These are phyloP conservation scores for Celastrina argiolus DNA, from an alignment of 2,888 invertebrate species.

Conservation along the genomic window DNA sequence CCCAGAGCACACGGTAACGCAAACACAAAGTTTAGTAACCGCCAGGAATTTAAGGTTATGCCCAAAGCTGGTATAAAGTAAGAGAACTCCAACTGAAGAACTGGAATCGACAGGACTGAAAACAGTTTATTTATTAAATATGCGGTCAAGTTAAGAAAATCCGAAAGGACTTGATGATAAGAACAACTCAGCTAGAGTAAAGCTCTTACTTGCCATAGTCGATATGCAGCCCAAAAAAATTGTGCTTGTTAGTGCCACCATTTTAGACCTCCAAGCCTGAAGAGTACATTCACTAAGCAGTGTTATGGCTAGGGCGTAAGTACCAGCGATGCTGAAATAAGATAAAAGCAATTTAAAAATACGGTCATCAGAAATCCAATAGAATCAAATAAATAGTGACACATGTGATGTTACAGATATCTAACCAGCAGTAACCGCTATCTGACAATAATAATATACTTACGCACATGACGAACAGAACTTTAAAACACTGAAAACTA, in stretches of 20 bases:
- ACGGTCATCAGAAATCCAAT: no score
- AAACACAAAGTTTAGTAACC: slow-evolving; percentile 81
- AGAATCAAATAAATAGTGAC: no score
- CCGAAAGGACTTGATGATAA: neutral
- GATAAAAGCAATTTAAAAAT: no score
- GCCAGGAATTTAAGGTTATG: slow-evolving; percentile 84
- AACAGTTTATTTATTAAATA: neutral
- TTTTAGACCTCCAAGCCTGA: slow-evolving; percentile 39
- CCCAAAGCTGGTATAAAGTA: slow-evolving; percentile 60
- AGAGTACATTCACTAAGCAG: slow-evolving; percentile 60
- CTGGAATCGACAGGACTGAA: slow-evolving; percentile 80
- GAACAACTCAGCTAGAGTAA: neutral
- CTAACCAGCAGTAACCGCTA: no score
- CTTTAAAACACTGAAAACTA: slow-evolving; percentile 76
- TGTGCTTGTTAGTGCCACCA: slow-evolving; percentile 50
- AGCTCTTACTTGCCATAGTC: slow-evolving; percentile 54
- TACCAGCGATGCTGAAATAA: slow-evolving; percentile 52
- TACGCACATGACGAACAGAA: slow-evolving; percentile 81
- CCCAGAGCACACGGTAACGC: slow-evolving; percentile 80
- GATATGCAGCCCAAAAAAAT: slow-evolving; percentile 48
- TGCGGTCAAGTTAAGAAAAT: neutral
- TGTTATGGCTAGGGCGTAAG: slow-evolving; percentile 51
- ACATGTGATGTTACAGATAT: no score
- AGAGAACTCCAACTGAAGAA: slow-evolving; percentile 78
- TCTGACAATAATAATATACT: slow-evolving; percentile 43